phyloP scores from a whole-genome alignment of 2,113 vertebrate species.

The Coracopsis vasa region DNA sequence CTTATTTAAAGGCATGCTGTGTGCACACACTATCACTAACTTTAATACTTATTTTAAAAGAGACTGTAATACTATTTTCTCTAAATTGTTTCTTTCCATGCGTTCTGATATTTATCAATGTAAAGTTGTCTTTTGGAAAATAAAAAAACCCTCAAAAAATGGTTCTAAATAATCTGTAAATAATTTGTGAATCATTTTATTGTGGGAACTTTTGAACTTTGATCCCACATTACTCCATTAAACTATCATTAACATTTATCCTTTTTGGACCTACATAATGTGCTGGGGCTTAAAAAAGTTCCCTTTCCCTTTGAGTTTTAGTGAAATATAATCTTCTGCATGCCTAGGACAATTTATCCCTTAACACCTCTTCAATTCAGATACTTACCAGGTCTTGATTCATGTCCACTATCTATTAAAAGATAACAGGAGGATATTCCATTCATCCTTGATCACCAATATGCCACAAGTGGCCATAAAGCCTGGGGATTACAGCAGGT shows the following conservation, averaged over 20 bases:
- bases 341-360: background rate
- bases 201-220: background rate
- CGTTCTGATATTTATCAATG: background rate
- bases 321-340: background rate
- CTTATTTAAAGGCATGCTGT: too few relatives aligned
- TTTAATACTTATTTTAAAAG: too few relatives aligned
- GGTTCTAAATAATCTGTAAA: background rate
- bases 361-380: background rate
- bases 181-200: accelerated
- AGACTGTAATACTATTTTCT: too few relatives aligned
- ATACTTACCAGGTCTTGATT: background rate
- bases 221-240: background rate
- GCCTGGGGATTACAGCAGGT: background rate
- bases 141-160: background rate
- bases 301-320: background rate
- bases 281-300: background rate
- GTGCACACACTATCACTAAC: too few relatives aligned
- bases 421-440: background rate
- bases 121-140: background rate
- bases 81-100: background rate
- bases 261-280: background rate
- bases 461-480: background rate
- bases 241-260: background rate
- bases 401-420: background rate
- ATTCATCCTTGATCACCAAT: background rate